Conservation (phyloP, 2,113 vertebrate genomes). For the Vulpes vulpes region DNA sequence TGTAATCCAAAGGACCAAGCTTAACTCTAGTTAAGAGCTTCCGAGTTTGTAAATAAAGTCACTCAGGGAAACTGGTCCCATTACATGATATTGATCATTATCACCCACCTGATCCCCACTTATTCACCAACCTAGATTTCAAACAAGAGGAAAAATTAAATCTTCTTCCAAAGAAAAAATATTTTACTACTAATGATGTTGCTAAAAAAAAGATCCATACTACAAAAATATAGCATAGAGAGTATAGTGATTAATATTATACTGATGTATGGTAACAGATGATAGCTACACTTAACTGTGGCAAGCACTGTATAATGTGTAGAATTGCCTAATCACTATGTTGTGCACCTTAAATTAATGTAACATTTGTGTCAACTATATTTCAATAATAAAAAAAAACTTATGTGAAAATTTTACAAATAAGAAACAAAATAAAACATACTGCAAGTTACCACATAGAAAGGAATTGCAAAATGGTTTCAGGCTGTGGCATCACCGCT, state of each 20-base stretch:
- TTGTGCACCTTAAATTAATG: neutral
- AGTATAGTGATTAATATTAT: neutral
- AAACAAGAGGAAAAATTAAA: neutral
- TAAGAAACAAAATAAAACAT: neutral
- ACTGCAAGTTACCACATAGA: neutral
- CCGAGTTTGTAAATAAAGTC: neutral
- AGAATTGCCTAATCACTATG: neutral
- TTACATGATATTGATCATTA: neutral
- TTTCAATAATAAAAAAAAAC: neutral
- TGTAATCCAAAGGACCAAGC: neutral
- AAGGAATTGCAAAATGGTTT: neutral
- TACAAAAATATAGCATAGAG: neutral
- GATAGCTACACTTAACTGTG: neutral
- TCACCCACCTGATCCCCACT: neutral
- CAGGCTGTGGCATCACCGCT: neutral
- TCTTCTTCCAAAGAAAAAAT: slow-evolving; percentile 13
- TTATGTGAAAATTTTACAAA: neutral
- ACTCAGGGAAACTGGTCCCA: neutral
- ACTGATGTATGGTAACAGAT: neutral
- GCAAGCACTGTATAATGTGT: neutral
- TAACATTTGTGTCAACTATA: neutral
- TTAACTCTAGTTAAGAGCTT: neutral
- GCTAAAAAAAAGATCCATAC: neutral
- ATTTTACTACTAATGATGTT: neutral
- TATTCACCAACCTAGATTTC: neutral